phyloP scores from a whole-genome alignment of 2,113 vertebrate species.

The Anguilla rostrata region DNA sequence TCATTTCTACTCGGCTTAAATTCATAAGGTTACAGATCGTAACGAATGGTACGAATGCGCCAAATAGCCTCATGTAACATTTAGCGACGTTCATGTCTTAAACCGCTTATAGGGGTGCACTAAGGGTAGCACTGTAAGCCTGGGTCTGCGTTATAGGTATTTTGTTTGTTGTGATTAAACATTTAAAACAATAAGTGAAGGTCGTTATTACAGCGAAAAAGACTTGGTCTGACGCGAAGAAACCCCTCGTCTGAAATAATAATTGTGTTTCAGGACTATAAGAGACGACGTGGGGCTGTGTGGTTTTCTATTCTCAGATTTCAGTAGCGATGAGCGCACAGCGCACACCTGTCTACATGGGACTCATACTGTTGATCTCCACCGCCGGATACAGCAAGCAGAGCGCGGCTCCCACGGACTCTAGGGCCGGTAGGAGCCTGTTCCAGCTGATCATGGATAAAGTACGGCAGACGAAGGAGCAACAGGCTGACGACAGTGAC shows the following conservation, averaged over 20 bases:
- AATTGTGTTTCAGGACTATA: conserved; percentile 44
- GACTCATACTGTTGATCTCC: conserved; percentile 75
- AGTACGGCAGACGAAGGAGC: conserved; percentile 69
- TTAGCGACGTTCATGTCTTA: neutral
- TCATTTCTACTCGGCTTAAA: neutral
- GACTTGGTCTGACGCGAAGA: conserved; percentile 5
- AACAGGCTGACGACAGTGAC: conserved; percentile 58
- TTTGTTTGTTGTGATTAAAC: neutral
- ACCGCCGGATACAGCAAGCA: conserved; percentile 70
- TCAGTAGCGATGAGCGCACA: conserved; percentile 72
- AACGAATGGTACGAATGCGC: neutral
- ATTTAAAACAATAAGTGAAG: neutral
- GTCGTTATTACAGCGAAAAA: neutral
- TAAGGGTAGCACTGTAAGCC: neutral
- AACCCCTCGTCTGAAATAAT: conserved; percentile 7
- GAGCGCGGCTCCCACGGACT: conserved; percentile 57
- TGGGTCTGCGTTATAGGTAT: neutral
- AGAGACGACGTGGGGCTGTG: conserved; percentile 28
- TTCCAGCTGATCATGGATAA: conserved; percentile 76
- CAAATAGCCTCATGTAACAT: neutral
- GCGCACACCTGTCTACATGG: conserved; percentile 70
- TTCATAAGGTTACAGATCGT: neutral
- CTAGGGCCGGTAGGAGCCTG: conserved; percentile 63
- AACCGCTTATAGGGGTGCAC: neutral
- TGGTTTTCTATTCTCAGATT: conserved; percentile 31